These are phyloP conservation scores for Dermolepida albohirtum DNA, from an alignment of 2,888 invertebrate species.

Conservation along the genomic window DNA sequence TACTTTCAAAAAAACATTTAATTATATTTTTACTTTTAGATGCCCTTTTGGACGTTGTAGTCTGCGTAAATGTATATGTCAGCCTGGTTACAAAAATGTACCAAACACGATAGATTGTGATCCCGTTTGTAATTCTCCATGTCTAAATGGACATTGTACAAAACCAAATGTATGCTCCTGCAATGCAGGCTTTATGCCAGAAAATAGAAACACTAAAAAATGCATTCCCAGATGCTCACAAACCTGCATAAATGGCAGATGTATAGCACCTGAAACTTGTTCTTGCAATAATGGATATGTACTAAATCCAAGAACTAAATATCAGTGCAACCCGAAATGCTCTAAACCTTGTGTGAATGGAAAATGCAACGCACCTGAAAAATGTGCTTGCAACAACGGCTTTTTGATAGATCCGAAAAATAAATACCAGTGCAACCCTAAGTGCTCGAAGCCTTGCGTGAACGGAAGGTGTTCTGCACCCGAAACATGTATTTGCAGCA, in stretches of 20 bases:
- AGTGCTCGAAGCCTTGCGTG: slow-evolving; percentile 50
- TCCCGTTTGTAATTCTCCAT: slow-evolving; percentile 30
- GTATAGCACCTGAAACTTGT: slow-evolving; percentile 36
- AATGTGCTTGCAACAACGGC: slow-evolving; percentile 53
- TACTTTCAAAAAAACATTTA: background rate
- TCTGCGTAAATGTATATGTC: slow-evolving; percentile 60
- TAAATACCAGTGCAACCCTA: slow-evolving; percentile 50
- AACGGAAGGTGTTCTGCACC: slow-evolving; percentile 35
- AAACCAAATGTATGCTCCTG: slow-evolving; percentile 38
- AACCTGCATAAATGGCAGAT: slow-evolving; percentile 43
- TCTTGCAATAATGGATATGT: slow-evolving; percentile 38
- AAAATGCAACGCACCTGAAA: slow-evolving; percentile 56
- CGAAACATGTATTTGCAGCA: slow-evolving; percentile 30
- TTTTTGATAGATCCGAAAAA: slow-evolving; percentile 45
- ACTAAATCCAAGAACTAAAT: slow-evolving; percentile 54
- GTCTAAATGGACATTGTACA: slow-evolving; percentile 39
- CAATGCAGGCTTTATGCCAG: slow-evolving; percentile 33
- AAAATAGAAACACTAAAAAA: slow-evolving; percentile 39
- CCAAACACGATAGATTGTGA: slow-evolving; percentile 30
- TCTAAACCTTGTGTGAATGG: slow-evolving; percentile 52
- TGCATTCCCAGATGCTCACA: slow-evolving; percentile 51
- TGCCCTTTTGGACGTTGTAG: slow-evolving; percentile 24
- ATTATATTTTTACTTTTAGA: background rate
- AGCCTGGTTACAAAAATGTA: slow-evolving; percentile 44
- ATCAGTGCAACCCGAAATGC: slow-evolving; percentile 44